Evolutionary conservation across 2,113 vertebrate species (phyloP).

Genomic region (Bubo scandiacus): DNA sequence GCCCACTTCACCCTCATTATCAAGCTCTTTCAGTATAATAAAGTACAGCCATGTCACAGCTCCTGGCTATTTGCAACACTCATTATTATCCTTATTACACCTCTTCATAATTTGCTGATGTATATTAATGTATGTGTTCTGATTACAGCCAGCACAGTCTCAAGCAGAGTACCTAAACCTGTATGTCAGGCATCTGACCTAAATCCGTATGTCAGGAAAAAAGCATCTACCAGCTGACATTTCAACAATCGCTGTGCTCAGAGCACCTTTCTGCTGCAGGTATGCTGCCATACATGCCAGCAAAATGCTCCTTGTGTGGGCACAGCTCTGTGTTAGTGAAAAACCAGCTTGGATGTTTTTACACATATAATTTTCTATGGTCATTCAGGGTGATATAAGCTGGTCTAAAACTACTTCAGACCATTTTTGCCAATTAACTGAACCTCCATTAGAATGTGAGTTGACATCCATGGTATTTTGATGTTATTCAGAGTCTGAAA

Average conservation of each 20-base stretch:
- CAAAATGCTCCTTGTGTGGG: not conserved
- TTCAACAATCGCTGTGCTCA: not conserved
- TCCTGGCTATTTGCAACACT: conserved; percentile 18
- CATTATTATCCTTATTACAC: not conserved
- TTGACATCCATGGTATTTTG: not conserved
- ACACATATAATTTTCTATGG: not conserved
- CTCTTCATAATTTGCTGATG: not conserved
- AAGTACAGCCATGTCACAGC: not conserved
- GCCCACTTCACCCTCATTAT: conserved; percentile 32
- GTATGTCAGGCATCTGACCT: not conserved
- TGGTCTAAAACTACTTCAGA: not conserved
- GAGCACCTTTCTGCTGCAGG: not conserved
- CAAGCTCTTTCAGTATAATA: conserved; percentile 22
- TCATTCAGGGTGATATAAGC: not conserved
- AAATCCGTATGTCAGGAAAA: not conserved
- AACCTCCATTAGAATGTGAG: not conserved
- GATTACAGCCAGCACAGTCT: not conserved
- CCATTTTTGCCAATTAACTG: not conserved
- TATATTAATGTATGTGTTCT: not conserved
- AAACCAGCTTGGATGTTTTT: not conserved
- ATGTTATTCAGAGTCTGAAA: not conserved
- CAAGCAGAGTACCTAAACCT: not conserved
- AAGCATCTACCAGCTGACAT: not conserved
- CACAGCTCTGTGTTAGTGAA: not conserved
- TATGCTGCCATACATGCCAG: not conserved